phyloP scores from a whole-genome alignment of 2,797 vertebrate species.

The Heteromormyrus szaboi region DNA sequence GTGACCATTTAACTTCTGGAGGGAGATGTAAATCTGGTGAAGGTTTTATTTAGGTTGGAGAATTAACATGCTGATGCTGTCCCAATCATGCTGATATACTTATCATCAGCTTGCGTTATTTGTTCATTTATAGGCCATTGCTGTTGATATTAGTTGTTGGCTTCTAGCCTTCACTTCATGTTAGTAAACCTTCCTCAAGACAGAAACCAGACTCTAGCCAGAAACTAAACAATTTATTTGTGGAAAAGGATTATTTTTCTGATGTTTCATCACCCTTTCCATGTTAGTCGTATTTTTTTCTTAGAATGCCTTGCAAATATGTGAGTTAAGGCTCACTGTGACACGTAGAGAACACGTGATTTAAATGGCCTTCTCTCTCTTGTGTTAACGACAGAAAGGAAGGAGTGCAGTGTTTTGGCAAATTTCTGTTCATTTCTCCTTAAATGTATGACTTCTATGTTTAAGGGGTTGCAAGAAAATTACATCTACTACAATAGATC shows the following conservation, averaged over 20 bases:
- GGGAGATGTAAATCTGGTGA: neutral
- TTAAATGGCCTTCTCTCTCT: neutral
- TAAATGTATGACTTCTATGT: neutral
- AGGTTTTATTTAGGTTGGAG: neutral
- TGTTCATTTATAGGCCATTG: neutral
- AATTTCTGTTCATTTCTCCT: neutral
- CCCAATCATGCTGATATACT: neutral
- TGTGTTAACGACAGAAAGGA: neutral
- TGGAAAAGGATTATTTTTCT: neutral
- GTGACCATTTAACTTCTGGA: constrained; percentile 18
- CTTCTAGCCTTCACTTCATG: neutral
- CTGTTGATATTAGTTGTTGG: neutral
- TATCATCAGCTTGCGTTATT: neutral
- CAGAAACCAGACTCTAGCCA: neutral
- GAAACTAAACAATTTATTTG: neutral
- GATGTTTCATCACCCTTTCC: neutral
- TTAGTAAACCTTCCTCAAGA: neutral
- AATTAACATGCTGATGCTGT: neutral
- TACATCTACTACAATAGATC: neutral
- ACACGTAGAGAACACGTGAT: neutral
- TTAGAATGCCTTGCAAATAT: neutral
- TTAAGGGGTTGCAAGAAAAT: neutral
- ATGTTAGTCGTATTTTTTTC: neutral
- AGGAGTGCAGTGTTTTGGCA: neutral
- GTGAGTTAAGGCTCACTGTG: neutral